Percentiles rank a stretch among this genome's conserved stretches.
These are phyloP conservation scores for Penaeus japonicus DNA, from an alignment of 1,140 invertebrate species.

Conservation along the genomic window DNA sequence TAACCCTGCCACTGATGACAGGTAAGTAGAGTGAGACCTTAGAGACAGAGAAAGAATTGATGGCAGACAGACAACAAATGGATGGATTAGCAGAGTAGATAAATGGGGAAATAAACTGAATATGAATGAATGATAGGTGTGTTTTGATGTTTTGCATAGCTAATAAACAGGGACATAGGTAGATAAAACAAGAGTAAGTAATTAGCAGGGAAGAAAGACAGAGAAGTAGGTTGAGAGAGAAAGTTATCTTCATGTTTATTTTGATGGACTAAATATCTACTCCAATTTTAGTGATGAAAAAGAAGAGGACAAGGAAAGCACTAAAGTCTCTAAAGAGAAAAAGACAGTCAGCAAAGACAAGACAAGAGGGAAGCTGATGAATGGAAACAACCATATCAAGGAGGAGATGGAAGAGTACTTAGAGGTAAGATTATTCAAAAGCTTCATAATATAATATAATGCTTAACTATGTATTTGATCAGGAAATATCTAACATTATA, in stretches of 20 bases:
- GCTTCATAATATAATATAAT: not conserved
- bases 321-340: not conserved
- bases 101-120: too few species aligned
- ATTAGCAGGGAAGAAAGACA: too few species aligned
- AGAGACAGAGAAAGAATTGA: too few species aligned
- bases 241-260: too few species aligned
- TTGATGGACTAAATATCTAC: not conserved
- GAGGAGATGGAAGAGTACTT: conserved; percentile 21
- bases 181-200: too few species aligned
- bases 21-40: not conserved
- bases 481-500: too few species aligned
- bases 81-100: too few species aligned
- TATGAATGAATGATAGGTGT: too few species aligned
- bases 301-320: conserved; percentile 29
- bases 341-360: not conserved
- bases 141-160: too few species aligned
- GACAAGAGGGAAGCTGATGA: not conserved
- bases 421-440: not conserved
- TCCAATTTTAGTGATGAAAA: conserved; percentile 28
- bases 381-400: conserved; percentile 26
- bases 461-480: not conserved
- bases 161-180: too few species aligned
- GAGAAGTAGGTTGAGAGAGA: too few species aligned
- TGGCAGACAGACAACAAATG: too few species aligned
- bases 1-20: conserved; percentile 28